These are phyloP conservation scores for Escarpia spicata DNA, from an alignment of 2,888 invertebrate species.

Conservation along the genomic window DNA sequence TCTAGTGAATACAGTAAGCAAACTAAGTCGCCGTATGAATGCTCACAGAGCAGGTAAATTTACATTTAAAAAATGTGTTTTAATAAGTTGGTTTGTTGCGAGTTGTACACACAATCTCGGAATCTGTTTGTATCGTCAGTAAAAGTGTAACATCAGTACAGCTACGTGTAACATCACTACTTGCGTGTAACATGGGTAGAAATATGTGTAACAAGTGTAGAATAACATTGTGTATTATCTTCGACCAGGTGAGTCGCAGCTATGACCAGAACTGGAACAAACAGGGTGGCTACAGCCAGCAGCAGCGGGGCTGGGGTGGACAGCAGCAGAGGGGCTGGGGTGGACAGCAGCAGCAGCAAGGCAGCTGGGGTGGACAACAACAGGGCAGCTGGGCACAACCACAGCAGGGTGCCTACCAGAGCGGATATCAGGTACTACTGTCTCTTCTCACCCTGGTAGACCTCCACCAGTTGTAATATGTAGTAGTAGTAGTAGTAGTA, in stretches of 20 bases:
- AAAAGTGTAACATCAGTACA: neutral
- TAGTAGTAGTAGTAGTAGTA: too few species aligned
- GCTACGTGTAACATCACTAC: neutral
- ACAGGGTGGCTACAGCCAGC: constrained; percentile 24
- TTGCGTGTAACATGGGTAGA: neutral
- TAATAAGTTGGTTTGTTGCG: too few species aligned
- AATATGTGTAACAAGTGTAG: neutral
- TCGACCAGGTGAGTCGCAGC: constrained; percentile 24
- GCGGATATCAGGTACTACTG: neutral
- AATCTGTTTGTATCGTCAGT: too few species aligned
- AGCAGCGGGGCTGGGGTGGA: constrained; percentile 31
- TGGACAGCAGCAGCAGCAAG: constrained; percentile 40
- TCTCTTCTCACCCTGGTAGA: neutral
- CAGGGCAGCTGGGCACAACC: constrained; percentile 36
- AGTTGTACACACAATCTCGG: too few species aligned
- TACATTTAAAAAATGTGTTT: too few species aligned
- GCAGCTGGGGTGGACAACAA: constrained; percentile 44
- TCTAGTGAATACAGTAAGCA: neutral
- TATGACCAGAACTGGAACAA: constrained; percentile 27
- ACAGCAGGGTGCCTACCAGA: neutral
- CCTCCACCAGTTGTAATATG: too few species aligned
- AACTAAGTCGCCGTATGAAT: neutral
- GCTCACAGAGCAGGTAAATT: too few species aligned
- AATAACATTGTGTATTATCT: neutral
- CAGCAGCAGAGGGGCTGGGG: constrained; percentile 20